A percentile compares a stretch with the other conserved stretches of the same genome.
phyloP scores from a whole-genome alignment of 2,113 vertebrate genomes.

The Sula dactylatra region DNA sequence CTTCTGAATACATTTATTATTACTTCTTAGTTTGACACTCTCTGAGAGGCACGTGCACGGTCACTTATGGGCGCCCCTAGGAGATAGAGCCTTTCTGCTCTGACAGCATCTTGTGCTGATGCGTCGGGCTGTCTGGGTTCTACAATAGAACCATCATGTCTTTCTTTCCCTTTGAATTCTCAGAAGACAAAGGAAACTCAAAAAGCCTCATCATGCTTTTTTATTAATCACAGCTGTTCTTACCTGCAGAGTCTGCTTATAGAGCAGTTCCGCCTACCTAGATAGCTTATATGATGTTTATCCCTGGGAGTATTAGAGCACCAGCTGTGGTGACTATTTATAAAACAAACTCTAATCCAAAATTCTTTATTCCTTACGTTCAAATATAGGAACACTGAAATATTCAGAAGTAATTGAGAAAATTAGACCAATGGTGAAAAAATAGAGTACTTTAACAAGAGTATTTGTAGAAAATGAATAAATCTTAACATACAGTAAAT shows the following conservation, averaged over 20 bases:
- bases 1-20: neutral
- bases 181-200: neutral
- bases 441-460: neutral
- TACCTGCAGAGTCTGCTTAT: neutral
- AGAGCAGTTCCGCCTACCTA: neutral
- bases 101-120: neutral
- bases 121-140: neutral
- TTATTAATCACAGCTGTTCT: neutral
- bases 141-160: neutral
- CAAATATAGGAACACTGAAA: neutral
- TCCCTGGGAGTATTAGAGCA: neutral
- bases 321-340: neutral
- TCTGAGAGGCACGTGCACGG: neutral
- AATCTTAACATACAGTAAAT: neutral
- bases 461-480: neutral
- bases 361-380: neutral
- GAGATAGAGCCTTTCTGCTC: neutral
- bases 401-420: neutral
- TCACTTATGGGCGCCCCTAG: rapidly evolving
- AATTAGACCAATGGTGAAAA: neutral
- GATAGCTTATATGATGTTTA: neutral
- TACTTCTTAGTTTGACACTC: neutral
- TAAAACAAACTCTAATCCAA: neutral
- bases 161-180: neutral
- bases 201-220: neutral